Evolutionary conservation across 1,140 invertebrate genomes (phyloP), one percentile per base, ranked within the genome.

Genomic region (Diorhabda carinulata): DNA sequence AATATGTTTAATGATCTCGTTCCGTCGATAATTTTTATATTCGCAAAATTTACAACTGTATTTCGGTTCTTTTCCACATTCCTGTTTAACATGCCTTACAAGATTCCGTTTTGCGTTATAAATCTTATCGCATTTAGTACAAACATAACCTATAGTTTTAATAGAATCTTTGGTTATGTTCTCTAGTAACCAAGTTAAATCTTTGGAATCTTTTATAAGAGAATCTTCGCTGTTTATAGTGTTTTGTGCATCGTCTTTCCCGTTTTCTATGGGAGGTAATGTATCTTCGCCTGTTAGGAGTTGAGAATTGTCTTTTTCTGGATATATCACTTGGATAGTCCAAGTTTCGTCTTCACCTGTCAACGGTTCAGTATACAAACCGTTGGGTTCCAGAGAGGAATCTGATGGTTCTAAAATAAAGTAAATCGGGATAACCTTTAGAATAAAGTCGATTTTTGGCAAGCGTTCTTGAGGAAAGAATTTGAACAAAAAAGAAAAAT

Each of bases 21-120:
- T 78, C 43, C 73, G 65, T 10, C 77, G 65, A 65, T 78, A 66
- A 70, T 73, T 71, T 68, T 73, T 74, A 59, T 78, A 78, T 5
- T 65, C 62, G 66, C 75, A 77, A 71, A 67, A 84, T 4, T 81
- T 81, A 73, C 84, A 85, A 56, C 79, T 76, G 68, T 83, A 84
- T 80, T 83, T 83, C 0, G 84, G 84, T 69, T 84, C 83, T 71
- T 86, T 85, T 9, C 86, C 86, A 75, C 83, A 84, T 76, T 84
- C 83, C 61, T 79, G 79, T 40, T 82, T 81, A 64, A 86, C 71
- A 76, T 87, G 86, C 4, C 85, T 81, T 69, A 81, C 84, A 66
- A 86, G 63, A 67, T 84, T 86, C 64, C 83, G 83, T 6, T 80
- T 74, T 25, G 83, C 76, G 77, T 83, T 84, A 78, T 87, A 87